Conservation (phyloP, 2,888 invertebrate genomes). For the Enchytraeus crypticus region DNA sequence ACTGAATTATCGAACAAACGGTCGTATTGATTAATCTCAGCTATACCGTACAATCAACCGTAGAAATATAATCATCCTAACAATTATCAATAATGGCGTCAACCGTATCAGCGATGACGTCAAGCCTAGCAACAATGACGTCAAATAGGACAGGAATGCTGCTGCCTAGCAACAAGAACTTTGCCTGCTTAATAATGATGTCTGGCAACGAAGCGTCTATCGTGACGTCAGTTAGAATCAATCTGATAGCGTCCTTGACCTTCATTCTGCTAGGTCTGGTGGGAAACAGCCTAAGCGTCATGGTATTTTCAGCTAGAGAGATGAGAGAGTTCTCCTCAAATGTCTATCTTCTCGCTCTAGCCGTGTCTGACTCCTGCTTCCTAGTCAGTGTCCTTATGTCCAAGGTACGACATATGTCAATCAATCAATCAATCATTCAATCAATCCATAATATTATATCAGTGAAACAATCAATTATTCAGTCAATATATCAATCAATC, state of each 20-base stretch:
- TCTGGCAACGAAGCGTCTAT: background rate
- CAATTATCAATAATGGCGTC: too few species aligned
- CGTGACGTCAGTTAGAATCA: background rate
- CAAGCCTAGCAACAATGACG: background rate
- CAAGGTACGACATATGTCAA: too few species aligned
- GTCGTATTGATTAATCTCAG: too few species aligned
- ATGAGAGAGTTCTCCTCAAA: slow-evolving; percentile 28
- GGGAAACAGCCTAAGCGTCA: slow-evolving; percentile 23
- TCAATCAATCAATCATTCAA: too few species aligned
- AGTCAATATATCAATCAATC: too few species aligned
- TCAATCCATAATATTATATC: too few species aligned
- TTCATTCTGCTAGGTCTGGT: slow-evolving; percentile 17
- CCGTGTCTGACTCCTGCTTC: slow-evolving; percentile 28
- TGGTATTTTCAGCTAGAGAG: slow-evolving; percentile 24
- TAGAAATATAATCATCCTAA: too few species aligned
- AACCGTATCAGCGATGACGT: too few species aligned
- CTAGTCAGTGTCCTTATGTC: slow-evolving; percentile 24
- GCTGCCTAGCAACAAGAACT: background rate
- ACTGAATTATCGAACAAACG: too few species aligned
- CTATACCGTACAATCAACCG: too few species aligned
- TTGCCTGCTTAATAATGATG: background rate
- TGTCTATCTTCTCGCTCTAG: slow-evolving; percentile 26
- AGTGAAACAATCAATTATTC: too few species aligned
- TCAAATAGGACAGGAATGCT: too few species aligned
- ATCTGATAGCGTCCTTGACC: background rate